Conservation (phyloP, 2,888 invertebrate species). For the Mycalesis mineus region DNA sequence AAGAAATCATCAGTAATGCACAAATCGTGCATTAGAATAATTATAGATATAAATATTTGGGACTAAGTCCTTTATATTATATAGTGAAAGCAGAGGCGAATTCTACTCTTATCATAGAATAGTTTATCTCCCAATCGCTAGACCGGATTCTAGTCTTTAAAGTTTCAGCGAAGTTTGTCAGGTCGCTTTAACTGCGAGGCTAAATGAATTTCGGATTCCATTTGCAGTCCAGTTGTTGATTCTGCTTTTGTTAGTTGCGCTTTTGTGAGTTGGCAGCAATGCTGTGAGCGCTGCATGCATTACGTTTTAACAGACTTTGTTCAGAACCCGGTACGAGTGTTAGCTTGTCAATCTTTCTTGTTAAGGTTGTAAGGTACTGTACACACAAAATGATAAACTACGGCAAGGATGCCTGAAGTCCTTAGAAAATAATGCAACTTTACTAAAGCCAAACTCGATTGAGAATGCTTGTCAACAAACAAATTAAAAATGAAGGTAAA, state of each 20-base stretch:
- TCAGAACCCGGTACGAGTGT: conserved; percentile 1
- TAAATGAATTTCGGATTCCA: conserved; percentile 23
- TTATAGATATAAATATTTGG: too few species aligned
- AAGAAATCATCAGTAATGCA: too few species aligned
- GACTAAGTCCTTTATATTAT: too few species aligned
- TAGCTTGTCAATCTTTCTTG: not conserved
- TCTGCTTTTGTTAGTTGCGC: conserved; percentile 11
- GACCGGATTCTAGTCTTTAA: not conserved
- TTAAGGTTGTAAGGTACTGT: not conserved
- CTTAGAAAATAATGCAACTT: too few species aligned
- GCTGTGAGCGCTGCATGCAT: conserved; percentile 2
- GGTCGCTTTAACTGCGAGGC: conserved; percentile 12
- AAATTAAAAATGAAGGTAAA: too few species aligned
- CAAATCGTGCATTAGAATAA: too few species aligned
- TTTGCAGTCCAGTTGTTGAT: conserved; percentile 16
- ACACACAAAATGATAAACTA: too few species aligned
- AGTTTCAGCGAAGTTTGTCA: conserved; percentile 10
- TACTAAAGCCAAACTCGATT: too few species aligned
- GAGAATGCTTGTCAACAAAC: too few species aligned
- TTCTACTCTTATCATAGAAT: too few species aligned
- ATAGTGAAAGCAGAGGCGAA: too few species aligned
- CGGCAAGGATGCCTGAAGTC: too few species aligned
- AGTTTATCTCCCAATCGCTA: not conserved
- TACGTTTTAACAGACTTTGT: conserved; percentile 7
- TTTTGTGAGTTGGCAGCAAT: conserved; percentile 7